Conservation (phyloP, 2,888 invertebrate species). For the Margaritifera margaritifera region DNA sequence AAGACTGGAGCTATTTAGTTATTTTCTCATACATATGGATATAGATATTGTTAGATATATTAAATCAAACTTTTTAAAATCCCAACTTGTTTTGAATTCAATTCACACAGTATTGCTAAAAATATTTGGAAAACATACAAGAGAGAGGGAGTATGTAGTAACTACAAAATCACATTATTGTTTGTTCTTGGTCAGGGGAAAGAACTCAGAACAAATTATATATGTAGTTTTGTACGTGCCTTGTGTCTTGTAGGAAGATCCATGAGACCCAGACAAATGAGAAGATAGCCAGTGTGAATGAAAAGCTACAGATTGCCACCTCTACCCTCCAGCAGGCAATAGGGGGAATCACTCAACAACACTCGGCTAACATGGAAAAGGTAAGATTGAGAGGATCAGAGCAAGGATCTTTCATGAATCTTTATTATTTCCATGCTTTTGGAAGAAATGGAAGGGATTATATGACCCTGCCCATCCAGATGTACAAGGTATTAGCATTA, state of each 20-base stretch:
- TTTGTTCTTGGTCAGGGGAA: not conserved
- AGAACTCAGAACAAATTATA: not conserved
- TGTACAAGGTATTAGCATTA: too few species aligned
- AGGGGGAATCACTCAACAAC: slow-evolving; percentile 60
- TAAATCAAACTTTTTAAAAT: too few species aligned
- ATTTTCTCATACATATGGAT: too few species aligned
- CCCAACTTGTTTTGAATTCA: too few species aligned
- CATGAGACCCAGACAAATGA: slow-evolving; percentile 61
- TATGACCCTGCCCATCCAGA: too few species aligned
- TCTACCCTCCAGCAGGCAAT: slow-evolving; percentile 69
- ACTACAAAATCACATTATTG: not conserved
- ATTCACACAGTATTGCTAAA: too few species aligned
- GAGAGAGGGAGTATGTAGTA: not conserved
- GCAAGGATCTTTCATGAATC: too few species aligned
- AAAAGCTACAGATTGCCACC: slow-evolving; percentile 67
- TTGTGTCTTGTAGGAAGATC: slow-evolving; percentile 52
- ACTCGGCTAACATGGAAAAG: slow-evolving; percentile 61
- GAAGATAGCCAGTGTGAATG: slow-evolving; percentile 62
- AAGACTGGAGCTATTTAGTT: too few species aligned
- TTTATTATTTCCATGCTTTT: too few species aligned
- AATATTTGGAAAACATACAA: not conserved
- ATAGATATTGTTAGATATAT: too few species aligned
- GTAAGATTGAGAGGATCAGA: slow-evolving; percentile 29
- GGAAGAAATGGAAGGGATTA: too few species aligned
- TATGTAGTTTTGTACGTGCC: not conserved